A percentile compares a stretch with the other conserved stretches of the same genome.
These are phyloP conservation scores for Stramonita haemastoma DNA, from an alignment of 2,888 invertebrate genomes.

Conservation along the genomic window DNA sequence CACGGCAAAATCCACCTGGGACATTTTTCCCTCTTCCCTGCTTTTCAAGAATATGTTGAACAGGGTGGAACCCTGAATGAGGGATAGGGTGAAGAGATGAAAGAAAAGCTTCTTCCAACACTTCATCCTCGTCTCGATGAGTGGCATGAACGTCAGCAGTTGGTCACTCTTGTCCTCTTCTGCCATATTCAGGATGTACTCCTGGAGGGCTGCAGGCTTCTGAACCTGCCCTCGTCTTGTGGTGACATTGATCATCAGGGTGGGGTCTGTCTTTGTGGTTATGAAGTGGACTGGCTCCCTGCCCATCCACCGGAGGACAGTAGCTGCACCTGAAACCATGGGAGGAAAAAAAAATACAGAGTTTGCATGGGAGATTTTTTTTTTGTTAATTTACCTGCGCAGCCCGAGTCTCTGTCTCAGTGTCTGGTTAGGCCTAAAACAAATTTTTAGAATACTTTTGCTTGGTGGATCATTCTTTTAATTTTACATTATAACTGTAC, in stretches of 20 bases:
- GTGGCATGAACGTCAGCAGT: slow-evolving; percentile 29
- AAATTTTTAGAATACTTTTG: too few species aligned
- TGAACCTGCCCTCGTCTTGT: not conserved
- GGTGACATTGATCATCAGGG: not conserved
- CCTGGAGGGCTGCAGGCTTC: slow-evolving; percentile 20
- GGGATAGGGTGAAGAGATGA: slow-evolving; percentile 1
- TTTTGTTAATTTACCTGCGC: not conserved
- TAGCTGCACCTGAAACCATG: slow-evolving; percentile 13
- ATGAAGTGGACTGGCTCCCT: slow-evolving; percentile 14
- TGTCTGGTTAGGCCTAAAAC: not conserved
- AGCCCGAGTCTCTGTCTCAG: too few species aligned
- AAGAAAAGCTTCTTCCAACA: slow-evolving; percentile 38
- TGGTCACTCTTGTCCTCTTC: slow-evolving; percentile 36
- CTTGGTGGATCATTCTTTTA: too few species aligned
- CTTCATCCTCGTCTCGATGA: slow-evolving; percentile 17
- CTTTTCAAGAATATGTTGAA: not conserved
- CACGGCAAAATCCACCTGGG: not conserved
- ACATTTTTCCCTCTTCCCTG: not conserved
- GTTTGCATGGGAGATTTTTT: not conserved
- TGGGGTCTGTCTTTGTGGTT: slow-evolving; percentile 4
- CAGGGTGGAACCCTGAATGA: not conserved
- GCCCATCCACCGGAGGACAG: slow-evolving; percentile 23
- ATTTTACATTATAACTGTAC: too few species aligned
- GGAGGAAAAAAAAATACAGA: not conserved
- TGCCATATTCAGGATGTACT: slow-evolving; percentile 8